These are phyloP conservation scores for Arothron firmamentum DNA, from an alignment of 2,113 vertebrate species.

Conservation along the genomic window DNA sequence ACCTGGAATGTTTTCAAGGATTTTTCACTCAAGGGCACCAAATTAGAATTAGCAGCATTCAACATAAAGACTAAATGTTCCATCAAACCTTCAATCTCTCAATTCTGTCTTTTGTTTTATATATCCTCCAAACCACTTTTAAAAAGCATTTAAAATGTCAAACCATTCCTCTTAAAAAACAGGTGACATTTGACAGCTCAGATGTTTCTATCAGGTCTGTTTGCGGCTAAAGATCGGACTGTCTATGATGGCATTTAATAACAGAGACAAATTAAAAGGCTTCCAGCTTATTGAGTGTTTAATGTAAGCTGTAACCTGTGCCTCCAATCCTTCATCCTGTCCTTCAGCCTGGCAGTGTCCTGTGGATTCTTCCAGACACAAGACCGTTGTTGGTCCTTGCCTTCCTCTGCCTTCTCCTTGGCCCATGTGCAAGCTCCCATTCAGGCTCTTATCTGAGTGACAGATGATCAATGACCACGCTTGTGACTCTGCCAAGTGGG, in stretches of 20 bases:
- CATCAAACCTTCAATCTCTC: neutral
- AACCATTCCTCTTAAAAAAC: neutral
- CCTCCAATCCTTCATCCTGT: conserved; percentile 13
- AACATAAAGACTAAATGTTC: neutral
- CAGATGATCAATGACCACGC: conserved; percentile 53
- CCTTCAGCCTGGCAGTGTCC: conserved; percentile 31
- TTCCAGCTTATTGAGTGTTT: conserved; percentile 9
- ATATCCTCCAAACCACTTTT: neutral
- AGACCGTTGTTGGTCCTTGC: conserved; percentile 42
- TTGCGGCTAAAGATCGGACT: conserved; percentile 53
- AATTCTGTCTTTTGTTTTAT: neutral
- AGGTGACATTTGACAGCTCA: conserved; percentile 1
- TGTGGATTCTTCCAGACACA: conserved; percentile 35
- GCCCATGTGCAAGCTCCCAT: conserved; percentile 32
- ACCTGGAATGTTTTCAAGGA: conserved; percentile 14
- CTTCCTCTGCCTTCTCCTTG: conserved; percentile 53
- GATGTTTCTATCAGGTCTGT: neutral
- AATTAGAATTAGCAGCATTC: neutral
- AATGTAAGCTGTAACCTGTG: conserved; percentile 26
- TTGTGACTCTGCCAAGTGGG: conserved; percentile 33
- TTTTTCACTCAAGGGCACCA: neutral
- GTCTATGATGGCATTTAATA: conserved; percentile 31
- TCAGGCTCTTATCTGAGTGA: conserved; percentile 48
- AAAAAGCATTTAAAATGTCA: conserved; percentile 5
- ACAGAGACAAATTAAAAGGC: conserved; percentile 40